These are phyloP conservation scores for Sylvilagus floridanus DNA, from an alignment of 2,797 vertebrate genomes.

Conservation along the genomic window DNA sequence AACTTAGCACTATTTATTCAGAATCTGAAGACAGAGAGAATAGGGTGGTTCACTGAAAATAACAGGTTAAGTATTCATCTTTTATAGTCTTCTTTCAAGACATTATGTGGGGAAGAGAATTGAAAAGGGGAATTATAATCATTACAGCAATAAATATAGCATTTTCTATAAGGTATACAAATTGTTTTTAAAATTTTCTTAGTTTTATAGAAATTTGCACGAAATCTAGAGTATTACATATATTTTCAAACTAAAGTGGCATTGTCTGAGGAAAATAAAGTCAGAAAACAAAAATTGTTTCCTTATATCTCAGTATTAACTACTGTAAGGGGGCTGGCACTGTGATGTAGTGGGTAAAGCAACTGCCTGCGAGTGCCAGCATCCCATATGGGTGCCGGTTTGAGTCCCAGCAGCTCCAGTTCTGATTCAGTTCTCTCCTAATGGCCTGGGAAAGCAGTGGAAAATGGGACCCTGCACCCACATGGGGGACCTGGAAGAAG, in stretches of 20 bases:
- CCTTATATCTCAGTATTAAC: neutral
- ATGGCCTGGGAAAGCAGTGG: too few species aligned
- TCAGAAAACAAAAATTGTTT: conserved; percentile 14
- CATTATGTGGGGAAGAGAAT: neutral
- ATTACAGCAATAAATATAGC: neutral
- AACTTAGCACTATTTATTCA: neutral
- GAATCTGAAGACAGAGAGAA: neutral
- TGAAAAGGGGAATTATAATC: neutral
- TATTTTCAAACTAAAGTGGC: neutral
- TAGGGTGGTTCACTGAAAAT: neutral
- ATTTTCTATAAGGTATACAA: neutral
- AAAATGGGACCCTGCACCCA: too few species aligned
- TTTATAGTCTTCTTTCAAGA: neutral
- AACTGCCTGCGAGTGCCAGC: too few species aligned
- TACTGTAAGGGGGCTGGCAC: neutral
- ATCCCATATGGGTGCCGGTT: too few species aligned
- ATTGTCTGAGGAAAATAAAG: neutral
- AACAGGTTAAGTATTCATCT: neutral
- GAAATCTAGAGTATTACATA: neutral
- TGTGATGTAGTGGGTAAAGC: too few species aligned
- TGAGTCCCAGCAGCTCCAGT: too few species aligned
- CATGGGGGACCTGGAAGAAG: too few species aligned
- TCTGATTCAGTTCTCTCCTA: too few species aligned
- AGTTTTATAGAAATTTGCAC: neutral
- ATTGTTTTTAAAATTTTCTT: neutral